These are phyloP conservation scores for Eristalis arbustorum DNA, from an alignment of 2,888 invertebrate genomes.

Conservation along the genomic window DNA sequence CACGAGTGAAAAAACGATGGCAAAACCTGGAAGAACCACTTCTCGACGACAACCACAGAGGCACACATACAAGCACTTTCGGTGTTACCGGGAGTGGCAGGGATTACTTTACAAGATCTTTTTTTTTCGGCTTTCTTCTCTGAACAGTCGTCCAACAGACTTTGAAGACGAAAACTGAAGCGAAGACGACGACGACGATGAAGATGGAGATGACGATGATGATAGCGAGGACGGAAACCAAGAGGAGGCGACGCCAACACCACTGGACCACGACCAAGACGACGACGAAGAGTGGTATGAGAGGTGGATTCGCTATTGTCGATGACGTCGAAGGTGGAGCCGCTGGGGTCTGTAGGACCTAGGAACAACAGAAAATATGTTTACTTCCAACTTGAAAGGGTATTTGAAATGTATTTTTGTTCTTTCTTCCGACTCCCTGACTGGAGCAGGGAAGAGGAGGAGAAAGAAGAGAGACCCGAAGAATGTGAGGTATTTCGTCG, in stretches of 20 bases:
- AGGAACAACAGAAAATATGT: background rate
- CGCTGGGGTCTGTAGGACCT: too few species aligned
- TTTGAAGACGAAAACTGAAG: background rate
- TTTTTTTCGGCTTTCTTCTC: background rate
- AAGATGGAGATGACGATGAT: background rate
- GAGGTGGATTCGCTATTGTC: too few species aligned
- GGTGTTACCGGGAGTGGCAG: too few species aligned
- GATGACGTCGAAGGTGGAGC: too few species aligned
- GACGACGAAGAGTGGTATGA: background rate
- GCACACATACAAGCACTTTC: background rate
- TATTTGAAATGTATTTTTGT: slow-evolving; percentile 22
- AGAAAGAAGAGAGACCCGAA: background rate
- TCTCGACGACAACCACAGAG: background rate
- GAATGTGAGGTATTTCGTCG: background rate
- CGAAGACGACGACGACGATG: slow-evolving; percentile 1
- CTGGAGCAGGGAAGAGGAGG: background rate
- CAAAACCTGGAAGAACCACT: slow-evolving; percentile 19
- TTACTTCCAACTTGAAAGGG: slow-evolving; percentile 12
- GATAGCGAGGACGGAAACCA: background rate
- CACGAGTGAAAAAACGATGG: background rate
- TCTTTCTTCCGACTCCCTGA: too few species aligned
- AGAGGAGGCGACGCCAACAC: background rate
- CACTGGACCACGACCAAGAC: background rate
- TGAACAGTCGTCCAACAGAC: background rate
- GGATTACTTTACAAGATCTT: background rate